Evolutionary conservation across 2,797 vertebrate genomes (phyloP).

Genomic region (Notolepis coatsorum): DNA sequence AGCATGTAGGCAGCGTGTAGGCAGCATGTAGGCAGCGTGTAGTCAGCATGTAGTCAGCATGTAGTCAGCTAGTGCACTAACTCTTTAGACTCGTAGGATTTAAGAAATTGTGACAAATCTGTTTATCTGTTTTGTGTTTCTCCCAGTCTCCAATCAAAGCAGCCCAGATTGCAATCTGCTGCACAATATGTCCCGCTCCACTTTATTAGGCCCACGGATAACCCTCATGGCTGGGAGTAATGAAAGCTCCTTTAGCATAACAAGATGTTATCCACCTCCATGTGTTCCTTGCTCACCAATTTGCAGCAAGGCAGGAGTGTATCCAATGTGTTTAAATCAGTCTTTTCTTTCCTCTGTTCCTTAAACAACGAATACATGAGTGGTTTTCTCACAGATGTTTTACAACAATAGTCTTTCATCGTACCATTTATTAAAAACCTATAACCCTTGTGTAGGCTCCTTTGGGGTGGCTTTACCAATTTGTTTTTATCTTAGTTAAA

Average conservation of each 20-base stretch:
- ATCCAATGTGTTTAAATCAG: slow-evolving; percentile 43
- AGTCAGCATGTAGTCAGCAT: slow-evolving; percentile 23
- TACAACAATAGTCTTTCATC: too few species aligned
- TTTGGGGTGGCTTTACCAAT: too few species aligned
- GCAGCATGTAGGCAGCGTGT: too few species aligned
- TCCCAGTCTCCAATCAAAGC: slow-evolving; percentile 77
- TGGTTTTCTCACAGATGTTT: slow-evolving; percentile 23
- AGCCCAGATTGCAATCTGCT: slow-evolving; percentile 81
- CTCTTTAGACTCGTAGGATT: slow-evolving; percentile 39
- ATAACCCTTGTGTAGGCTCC: too few species aligned
- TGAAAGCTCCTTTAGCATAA: slow-evolving; percentile 66
- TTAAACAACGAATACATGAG: slow-evolving; percentile 4
- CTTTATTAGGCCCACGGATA: slow-evolving; percentile 79
- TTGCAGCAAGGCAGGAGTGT: too few species aligned
- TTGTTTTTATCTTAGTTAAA: too few species aligned
- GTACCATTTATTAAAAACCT: too few species aligned
- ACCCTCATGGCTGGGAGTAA: slow-evolving; percentile 72
- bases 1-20: too few species aligned
- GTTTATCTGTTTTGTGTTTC: slow-evolving; percentile 56
- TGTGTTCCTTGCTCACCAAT: slow-evolving; percentile 56
- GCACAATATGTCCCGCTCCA: slow-evolving; percentile 81
- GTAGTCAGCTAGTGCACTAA: slow-evolving; percentile 25
- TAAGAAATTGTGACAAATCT: slow-evolving; percentile 56
- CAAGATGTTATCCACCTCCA: slow-evolving; percentile 63
- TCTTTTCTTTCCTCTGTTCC: slow-evolving; percentile 46